phyloP scores from a whole-genome alignment of 2,888 invertebrate species.

The Luperina nickerlii region DNA sequence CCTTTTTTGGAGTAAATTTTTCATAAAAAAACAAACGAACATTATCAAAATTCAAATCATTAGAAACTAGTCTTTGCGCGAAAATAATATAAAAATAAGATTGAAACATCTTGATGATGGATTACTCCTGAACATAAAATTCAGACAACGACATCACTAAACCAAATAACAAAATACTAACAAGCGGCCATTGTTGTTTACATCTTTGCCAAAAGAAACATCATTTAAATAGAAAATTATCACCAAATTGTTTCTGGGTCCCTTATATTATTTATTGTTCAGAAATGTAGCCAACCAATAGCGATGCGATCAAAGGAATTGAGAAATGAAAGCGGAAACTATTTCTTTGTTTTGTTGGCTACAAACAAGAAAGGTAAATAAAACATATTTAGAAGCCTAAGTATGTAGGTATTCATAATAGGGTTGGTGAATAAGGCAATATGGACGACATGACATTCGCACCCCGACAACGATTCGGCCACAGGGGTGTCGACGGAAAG shows the following conservation, averaged over 20 bases:
- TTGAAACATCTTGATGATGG: neutral
- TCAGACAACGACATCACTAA: neutral
- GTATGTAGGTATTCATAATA: neutral
- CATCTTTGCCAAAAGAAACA: neutral
- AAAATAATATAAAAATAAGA: neutral
- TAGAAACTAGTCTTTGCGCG: neutral
- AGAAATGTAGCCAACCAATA: constrained; percentile 2
- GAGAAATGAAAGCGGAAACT: neutral
- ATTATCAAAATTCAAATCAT: neutral
- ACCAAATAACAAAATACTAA: neutral
- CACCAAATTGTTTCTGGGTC: neutral
- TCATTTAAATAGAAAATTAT: neutral
- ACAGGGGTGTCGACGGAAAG: neutral
- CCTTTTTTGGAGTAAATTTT: neutral
- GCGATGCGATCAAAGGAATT: constrained; percentile 12
- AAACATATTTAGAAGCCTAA: neutral
- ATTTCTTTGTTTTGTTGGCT: neutral
- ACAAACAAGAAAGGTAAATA: constrained; percentile 14
- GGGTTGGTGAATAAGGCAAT: constrained; percentile 5
- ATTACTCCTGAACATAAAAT: neutral
- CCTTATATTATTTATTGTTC: neutral
- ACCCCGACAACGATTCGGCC: constrained; percentile 9
- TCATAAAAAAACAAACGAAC: neutral
- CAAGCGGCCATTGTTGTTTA: neutral
- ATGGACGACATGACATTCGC: constrained; percentile 25